A percentile compares a stretch with the other conserved stretches of the same genome.
These are phyloP conservation scores for Chinchilla lanigera DNA, from an alignment of 2,113 vertebrate genomes.

Conservation along the genomic window DNA sequence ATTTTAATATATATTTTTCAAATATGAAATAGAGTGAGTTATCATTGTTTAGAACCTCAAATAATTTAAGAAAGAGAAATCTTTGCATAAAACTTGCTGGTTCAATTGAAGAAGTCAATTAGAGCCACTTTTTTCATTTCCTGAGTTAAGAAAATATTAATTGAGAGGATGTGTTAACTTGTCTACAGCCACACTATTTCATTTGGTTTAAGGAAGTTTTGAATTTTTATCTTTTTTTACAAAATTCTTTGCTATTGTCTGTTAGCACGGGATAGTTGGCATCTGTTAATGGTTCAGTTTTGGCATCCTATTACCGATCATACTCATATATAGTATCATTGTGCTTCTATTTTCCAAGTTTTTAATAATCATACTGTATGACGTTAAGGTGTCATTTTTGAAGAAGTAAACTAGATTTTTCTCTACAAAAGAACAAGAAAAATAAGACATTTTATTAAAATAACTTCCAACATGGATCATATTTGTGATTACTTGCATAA, in stretches of 20 bases:
- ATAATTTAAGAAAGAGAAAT: background rate
- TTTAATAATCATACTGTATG: background rate
- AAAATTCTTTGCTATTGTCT: background rate
- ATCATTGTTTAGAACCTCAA: background rate
- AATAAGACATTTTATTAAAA: background rate
- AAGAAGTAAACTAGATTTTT: background rate
- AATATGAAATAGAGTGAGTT: background rate
- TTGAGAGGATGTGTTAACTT: background rate
- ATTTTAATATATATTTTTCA: background rate
- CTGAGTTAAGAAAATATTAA: background rate
- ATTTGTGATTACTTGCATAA: background rate
- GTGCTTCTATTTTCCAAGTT: background rate
- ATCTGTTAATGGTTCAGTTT: background rate
- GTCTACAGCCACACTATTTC: background rate
- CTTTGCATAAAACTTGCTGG: background rate
- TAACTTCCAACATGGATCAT: background rate
- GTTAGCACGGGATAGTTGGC: background rate
- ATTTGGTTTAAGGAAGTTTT: background rate
- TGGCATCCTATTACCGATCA: too few species aligned
- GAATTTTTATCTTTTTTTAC: background rate
- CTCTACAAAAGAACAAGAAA: background rate
- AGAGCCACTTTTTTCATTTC: background rate
- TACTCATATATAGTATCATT: background rate
- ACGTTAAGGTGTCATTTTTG: background rate
- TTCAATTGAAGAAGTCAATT: background rate